A percentile compares a stretch with the other conserved stretches of the same genome.
phyloP scores from a whole-genome alignment of 1,140 invertebrate genomes.

The Sesamia nonagrioides region DNA sequence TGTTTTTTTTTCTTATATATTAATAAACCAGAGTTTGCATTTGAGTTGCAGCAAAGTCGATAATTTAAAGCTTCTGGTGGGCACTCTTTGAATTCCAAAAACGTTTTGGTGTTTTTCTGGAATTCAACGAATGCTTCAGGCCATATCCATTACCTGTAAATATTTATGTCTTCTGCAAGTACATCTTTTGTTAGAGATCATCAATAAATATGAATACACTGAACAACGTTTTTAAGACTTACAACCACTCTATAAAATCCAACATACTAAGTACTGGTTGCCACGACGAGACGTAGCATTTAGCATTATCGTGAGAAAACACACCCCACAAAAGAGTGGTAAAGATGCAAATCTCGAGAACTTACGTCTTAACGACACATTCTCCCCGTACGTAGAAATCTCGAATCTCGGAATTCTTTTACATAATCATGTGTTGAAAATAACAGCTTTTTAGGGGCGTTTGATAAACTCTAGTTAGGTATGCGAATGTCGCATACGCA shows the following conservation, averaged over 20 bases:
- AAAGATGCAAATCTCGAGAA: constrained; percentile 78
- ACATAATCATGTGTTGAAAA: constrained; percentile 87
- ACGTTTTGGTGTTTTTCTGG: too few species aligned
- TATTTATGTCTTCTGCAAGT: too few species aligned
- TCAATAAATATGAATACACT: neutral
- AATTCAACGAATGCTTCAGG: too few species aligned
- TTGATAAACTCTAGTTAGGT: constrained; percentile 76
- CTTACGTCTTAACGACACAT: constrained; percentile 81
- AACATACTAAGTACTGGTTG: neutral
- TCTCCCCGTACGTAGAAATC: constrained; percentile 75
- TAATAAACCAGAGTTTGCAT: too few species aligned
- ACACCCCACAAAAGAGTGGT: constrained; percentile 56
- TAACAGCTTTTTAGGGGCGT: constrained; percentile 83
- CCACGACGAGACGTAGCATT: constrained; percentile 50
- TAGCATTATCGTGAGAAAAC: constrained; percentile 63
- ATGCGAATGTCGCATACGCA: constrained; percentile 68
- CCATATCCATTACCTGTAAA: too few species aligned
- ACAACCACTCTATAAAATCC: neutral
- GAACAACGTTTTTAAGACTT: neutral
- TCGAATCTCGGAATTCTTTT: constrained; percentile 78
- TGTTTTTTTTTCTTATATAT: too few species aligned
- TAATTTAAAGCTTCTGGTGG: too few species aligned
- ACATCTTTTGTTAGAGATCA: neutral
- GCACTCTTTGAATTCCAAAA: too few species aligned
- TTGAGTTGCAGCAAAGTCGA: too few species aligned